These are phyloP conservation scores for Sinocyclocheilus maitianheensis DNA, from an alignment of 2,113 vertebrate genomes.

Conservation along the genomic window DNA sequence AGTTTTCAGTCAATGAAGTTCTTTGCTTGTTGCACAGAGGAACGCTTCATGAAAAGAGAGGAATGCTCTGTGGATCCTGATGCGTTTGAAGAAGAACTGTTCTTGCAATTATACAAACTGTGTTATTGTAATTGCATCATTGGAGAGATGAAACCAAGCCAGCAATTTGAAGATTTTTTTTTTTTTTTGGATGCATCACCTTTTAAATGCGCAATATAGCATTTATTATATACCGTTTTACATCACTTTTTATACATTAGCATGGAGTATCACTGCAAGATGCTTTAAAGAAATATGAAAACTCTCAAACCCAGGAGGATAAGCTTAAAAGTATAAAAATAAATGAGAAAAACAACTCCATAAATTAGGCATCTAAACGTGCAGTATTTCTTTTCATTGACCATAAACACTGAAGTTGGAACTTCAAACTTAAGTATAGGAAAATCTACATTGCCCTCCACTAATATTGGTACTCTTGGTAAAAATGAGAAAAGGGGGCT, in stretches of 20 bases:
- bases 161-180: not conserved
- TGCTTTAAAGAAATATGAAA: not conserved
- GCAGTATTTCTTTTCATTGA: too few relatives aligned
- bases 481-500: too few relatives aligned
- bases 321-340: not conserved
- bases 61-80: not conserved
- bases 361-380: not conserved
- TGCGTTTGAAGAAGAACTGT: slow-evolving; percentile 11
- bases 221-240: slow-evolving; percentile 1
- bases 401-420: too few relatives aligned
- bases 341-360: not conserved
- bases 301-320: not conserved
- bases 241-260: not conserved
- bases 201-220: not conserved
- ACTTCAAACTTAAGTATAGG: too few relatives aligned
- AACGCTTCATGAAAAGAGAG: slow-evolving; percentile 11
- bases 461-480: too few relatives aligned
- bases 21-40: slow-evolving; percentile 38
- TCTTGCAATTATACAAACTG: slow-evolving; percentile 31
- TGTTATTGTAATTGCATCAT: slow-evolving; percentile 16
- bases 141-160: slow-evolving; percentile 2
- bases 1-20: slow-evolving; percentile 33
- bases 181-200: not conserved
- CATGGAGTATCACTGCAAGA: not conserved
- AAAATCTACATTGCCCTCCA: too few relatives aligned